phyloP scores from a whole-genome alignment of 1,140 invertebrate genomes.

The Idris sp. region DNA sequence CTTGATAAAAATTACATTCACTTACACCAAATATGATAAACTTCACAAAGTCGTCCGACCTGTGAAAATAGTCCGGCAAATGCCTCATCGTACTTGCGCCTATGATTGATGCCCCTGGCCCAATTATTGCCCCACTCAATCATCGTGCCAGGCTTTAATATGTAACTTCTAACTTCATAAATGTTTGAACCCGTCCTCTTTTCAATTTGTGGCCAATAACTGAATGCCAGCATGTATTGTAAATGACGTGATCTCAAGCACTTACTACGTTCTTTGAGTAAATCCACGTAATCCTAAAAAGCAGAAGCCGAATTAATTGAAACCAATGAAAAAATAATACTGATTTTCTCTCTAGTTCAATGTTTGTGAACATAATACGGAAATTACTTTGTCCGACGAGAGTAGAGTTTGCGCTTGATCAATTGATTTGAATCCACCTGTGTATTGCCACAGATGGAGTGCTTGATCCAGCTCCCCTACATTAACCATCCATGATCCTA shows the following conservation, averaged over 20 bases:
- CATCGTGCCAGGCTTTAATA: slow-evolving; percentile 97
- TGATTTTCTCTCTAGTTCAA: slow-evolving; percentile 3
- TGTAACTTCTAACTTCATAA: slow-evolving; percentile 96
- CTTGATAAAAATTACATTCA: no score
- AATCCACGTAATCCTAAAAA: slow-evolving; percentile 85
- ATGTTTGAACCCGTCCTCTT: slow-evolving; percentile 87
- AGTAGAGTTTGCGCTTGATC: slow-evolving; percentile 84
- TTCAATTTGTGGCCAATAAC: slow-evolving; percentile 91
- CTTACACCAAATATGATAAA: slow-evolving; percentile 99
- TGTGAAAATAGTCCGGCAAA: slow-evolving; percentile 98
- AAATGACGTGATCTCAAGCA: slow-evolving; percentile 92
- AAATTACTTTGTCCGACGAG: slow-evolving; percentile 54
- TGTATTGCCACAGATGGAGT: slow-evolving; percentile 95
- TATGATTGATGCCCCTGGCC: slow-evolving; percentile 95
- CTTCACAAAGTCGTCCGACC: slow-evolving; percentile 96
- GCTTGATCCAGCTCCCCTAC: slow-evolving; percentile 99
- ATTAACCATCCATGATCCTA: slow-evolving; percentile 92
- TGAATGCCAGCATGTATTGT: slow-evolving; percentile 94
- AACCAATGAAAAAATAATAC: slow-evolving; percentile 2
- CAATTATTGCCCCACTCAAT: slow-evolving; percentile 99
- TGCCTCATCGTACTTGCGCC: slow-evolving; percentile 94
- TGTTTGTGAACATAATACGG: no score
- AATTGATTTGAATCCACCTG: slow-evolving; percentile 92
- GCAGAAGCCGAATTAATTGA: slow-evolving; percentile 49
- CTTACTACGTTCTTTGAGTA: slow-evolving; percentile 89